Conservation (phyloP, 2,797 vertebrate genomes). For the Anisognathus igniventris region DNA sequence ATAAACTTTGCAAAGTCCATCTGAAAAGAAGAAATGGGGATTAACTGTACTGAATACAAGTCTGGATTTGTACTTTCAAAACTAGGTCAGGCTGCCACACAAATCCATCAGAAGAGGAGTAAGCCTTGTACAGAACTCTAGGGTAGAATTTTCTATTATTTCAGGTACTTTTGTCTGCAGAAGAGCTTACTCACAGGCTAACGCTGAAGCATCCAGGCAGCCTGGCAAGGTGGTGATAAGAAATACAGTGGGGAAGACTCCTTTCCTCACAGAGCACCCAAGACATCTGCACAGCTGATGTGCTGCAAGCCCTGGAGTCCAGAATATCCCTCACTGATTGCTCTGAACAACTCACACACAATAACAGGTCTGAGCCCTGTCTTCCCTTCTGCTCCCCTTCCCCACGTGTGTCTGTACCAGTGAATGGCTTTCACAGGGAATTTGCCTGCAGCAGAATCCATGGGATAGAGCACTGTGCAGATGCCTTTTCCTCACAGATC, state of each 20-base stretch:
- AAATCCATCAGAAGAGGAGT: neutral
- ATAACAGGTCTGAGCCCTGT: neutral
- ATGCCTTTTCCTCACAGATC: neutral
- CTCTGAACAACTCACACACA: neutral
- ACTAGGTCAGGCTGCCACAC: slow-evolving; percentile 1
- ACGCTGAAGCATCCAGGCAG: neutral
- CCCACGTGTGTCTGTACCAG: neutral
- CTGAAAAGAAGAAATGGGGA: slow-evolving; percentile 6
- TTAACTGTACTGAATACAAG: neutral
- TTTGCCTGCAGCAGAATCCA: neutral
- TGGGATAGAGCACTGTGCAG: neutral
- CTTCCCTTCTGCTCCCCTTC: neutral
- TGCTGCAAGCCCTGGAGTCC: neutral
- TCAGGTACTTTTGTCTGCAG: neutral
- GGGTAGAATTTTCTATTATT: neutral
- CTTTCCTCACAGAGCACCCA: neutral
- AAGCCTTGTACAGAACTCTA: neutral
- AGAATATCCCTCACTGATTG: neutral
- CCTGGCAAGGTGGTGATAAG: neutral
- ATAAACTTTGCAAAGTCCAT: neutral
- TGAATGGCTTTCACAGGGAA: neutral
- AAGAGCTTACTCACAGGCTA: neutral
- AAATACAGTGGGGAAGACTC: neutral
- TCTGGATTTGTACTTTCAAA: neutral
- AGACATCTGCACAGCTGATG: neutral